phyloP scores from a whole-genome alignment of 2,888 invertebrate genomes.

The Nipponacmea schrenckii region DNA sequence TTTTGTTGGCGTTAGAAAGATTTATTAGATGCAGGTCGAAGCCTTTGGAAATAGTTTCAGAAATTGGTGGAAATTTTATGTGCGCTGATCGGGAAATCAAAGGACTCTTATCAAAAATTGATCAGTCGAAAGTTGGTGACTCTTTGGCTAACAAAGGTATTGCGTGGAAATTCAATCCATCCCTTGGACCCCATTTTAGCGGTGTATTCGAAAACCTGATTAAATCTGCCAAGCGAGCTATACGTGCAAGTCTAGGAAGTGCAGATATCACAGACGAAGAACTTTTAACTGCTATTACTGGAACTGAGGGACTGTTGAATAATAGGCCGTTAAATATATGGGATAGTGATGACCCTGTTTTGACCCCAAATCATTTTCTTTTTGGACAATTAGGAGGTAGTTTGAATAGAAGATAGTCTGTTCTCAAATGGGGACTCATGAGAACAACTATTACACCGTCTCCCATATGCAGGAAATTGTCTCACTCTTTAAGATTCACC shows the following conservation, averaged over 20 bases:
- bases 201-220: conserved; percentile 35
- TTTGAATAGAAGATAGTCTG: too few species aligned
- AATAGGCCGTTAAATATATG: neutral
- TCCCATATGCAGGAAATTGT: neutral
- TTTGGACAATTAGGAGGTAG: too few species aligned
- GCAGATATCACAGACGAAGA: conserved; percentile 37
- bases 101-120: conserved; percentile 15
- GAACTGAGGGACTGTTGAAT: neutral
- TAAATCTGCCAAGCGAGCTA: conserved; percentile 32
- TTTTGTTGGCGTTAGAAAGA: conserved; percentile 17
- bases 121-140: conserved; percentile 19
- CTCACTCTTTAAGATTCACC: neutral
- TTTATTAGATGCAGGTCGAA: neutral
- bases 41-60: conserved; percentile 15
- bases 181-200: conserved; percentile 34
- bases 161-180: conserved; percentile 34
- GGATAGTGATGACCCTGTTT: neutral
- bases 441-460: neutral
- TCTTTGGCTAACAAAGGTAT: conserved; percentile 19
- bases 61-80: conserved; percentile 12
- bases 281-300: conserved; percentile 24
- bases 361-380: neutral
- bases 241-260: conserved; percentile 25
- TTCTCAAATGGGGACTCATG: too few species aligned
- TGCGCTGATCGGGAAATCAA: conserved; percentile 15